Conservation (phyloP, 37 sponge, comb jelly and placozoan species). For the Hormiphora californensis region DNA sequence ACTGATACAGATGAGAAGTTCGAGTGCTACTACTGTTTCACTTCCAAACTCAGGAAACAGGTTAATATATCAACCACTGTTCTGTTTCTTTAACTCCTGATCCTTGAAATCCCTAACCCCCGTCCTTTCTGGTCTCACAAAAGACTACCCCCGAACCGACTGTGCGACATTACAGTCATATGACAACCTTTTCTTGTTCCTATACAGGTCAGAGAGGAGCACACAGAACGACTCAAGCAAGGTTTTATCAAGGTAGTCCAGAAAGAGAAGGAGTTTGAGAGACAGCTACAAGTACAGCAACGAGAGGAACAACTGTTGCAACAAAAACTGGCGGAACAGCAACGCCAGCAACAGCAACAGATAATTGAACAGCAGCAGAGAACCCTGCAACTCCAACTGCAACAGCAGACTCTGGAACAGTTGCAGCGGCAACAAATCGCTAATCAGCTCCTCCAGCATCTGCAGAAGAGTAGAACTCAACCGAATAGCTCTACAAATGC, state of each 20-base stretch:
- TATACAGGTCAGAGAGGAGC: slow-evolving; percentile 35
- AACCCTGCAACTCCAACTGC: slow-evolving; percentile 46
- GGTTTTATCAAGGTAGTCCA: slow-evolving; percentile 50
- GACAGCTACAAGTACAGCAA: slow-evolving; percentile 38
- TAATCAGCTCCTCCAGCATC: slow-evolving; percentile 48
- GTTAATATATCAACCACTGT: neutral
- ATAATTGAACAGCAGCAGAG: slow-evolving; percentile 48
- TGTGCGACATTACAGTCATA: no score
- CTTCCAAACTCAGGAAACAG: slow-evolving; percentile 41
- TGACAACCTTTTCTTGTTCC: no score
- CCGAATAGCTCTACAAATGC: slow-evolving; percentile 12
- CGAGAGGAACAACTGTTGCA: slow-evolving; percentile 48
- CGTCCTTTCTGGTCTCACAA: neutral
- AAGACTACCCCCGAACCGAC: no score
- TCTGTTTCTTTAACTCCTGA: neutral
- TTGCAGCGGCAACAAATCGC: slow-evolving; percentile 47
- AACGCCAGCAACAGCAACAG: slow-evolving; percentile 51
- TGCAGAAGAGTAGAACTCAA: slow-evolving; percentile 48
- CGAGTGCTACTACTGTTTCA: slow-evolving; percentile 52
- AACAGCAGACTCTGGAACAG: slow-evolving; percentile 42
- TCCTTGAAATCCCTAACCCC: neutral
- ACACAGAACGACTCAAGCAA: slow-evolving; percentile 34
- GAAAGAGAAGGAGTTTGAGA: slow-evolving; percentile 54
- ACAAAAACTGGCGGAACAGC: slow-evolving; percentile 47
- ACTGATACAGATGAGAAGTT: slow-evolving; percentile 46